Evolutionary conservation across 2,888 invertebrate species (phyloP).

Genomic region (Teleogryllus oceanicus): DNA sequence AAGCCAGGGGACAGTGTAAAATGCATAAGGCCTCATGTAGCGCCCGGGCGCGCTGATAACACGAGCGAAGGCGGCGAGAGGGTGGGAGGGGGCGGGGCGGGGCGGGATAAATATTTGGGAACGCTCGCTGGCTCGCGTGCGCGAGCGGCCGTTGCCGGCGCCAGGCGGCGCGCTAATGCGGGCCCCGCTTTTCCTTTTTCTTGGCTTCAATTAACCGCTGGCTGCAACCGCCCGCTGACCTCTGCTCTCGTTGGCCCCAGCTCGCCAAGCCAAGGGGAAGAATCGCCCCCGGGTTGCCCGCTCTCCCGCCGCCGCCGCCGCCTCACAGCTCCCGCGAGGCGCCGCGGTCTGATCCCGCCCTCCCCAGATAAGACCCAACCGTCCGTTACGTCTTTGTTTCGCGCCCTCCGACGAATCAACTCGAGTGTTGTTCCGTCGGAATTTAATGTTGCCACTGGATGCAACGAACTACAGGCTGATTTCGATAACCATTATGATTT

Average conservation of each 20-base stretch:
- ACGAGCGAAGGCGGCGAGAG: neutral
- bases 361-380: too few relatives aligned
- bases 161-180: neutral
- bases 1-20: constrained; percentile 24
- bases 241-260: neutral
- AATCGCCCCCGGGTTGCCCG: too few relatives aligned
- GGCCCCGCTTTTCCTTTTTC: neutral
- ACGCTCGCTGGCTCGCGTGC: neutral
- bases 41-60: constrained; percentile 2
- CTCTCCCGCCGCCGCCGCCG: too few relatives aligned
- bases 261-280: neutral
- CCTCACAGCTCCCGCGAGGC: too few relatives aligned
- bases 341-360: too few relatives aligned
- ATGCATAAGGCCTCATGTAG: constrained; percentile 22
- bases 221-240: neutral
- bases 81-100: neutral
- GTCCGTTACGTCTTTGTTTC: too few relatives aligned
- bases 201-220: constrained; percentile 18
- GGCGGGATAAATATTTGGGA: neutral
- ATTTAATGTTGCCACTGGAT: too few relatives aligned
- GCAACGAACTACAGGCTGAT: too few relatives aligned
- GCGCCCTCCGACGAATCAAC: too few relatives aligned
- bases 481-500: too few relatives aligned
- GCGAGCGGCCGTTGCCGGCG: neutral
- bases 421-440: too few relatives aligned